Base-by-base conservation (phyloP, 2,888 invertebrate species). In the Sarcophaga variegata region DNA sequence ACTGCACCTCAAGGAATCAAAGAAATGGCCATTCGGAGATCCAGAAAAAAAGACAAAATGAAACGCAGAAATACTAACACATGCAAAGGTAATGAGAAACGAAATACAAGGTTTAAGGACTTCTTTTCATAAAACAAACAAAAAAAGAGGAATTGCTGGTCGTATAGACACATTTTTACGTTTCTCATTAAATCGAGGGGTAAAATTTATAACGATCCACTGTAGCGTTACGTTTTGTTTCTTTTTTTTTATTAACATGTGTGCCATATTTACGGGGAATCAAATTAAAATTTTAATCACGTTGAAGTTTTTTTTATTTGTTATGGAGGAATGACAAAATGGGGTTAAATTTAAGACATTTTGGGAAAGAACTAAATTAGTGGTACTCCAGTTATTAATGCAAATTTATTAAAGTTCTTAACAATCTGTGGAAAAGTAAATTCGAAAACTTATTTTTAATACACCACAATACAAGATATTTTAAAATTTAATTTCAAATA, bases 1-100 rank as follows among this genome's bases (percentile, higher is more conserved):
- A 92, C 92, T 91, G 91, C 92, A 93, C 93, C 93, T 90, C 91
- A 91, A 93, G 92, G 92, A 93, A 91, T 93, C 91, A 90, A 89
- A 83, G 88, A 49, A 88, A 83, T 89, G 89, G 85, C 78, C 84
- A 80, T 86, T 81, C 79, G 70, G 17, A 78, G 78, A 83, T 79
- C 54, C 62, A 72, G 14, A n/a, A 69, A 79, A 69, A 37, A 37
- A 37, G 8, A 8, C 37, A 37, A 37, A 37, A 54, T 54, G 54
- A 54, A 54, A 54, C 3, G 63, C n/a, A 60, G 62, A 3, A 66
- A 25, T 5, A 64, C 75, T 17, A 72, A 63, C 84, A 84, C 74
- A 71, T 59, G 49, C 70, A 60, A 69, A 90, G 88, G 89, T 88
- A 88, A 83, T 88, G 76, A 82, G 60, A 80, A 54, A 74, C 78